Percentiles rank a stretch among this genome's conserved stretches.
Evolutionary conservation across 2,888 invertebrate genomes (phyloP).

Genomic region (Ochlodes sylvanus): DNA sequence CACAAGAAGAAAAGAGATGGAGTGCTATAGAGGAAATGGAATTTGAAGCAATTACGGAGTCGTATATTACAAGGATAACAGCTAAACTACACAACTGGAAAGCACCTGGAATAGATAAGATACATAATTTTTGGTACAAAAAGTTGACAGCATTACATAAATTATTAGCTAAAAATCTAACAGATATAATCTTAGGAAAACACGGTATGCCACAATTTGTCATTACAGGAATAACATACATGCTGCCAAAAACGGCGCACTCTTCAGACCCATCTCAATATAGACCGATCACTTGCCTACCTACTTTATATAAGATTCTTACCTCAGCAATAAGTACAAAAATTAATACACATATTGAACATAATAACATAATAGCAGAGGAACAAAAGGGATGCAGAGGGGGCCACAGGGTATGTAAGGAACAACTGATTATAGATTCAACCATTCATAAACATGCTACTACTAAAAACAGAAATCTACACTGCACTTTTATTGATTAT

Average conservation of each 20-base stretch:
- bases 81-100: conserved; percentile 39
- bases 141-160: conserved; percentile 38
- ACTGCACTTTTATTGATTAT: conserved; percentile 31
- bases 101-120: conserved; percentile 37
- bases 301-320: conserved; percentile 44
- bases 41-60: conserved; percentile 38
- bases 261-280: conserved; percentile 41
- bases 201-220: conserved; percentile 39
- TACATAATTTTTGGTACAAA: conserved; percentile 41
- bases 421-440: conserved; percentile 18
- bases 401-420: not conserved
- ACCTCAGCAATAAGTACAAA: conserved; percentile 39
- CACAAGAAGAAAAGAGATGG: conserved; percentile 37
- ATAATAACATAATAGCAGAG: conserved; percentile 38
- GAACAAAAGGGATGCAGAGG: conserved; percentile 39
- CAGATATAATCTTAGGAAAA: conserved; percentile 36
- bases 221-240: conserved; percentile 42
- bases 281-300: conserved; percentile 46
- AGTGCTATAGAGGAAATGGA: conserved; percentile 40
- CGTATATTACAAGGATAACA: conserved; percentile 28
- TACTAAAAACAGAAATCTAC: conserved; percentile 33
- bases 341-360: conserved; percentile 32
- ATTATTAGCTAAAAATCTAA: conserved; percentile 35
- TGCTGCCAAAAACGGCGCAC: conserved; percentile 39
- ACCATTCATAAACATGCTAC: conserved; percentile 3